Percentiles rank a stretch among this genome's conserved stretches.
These are phyloP conservation scores for Lucifuga dentata DNA, from an alignment of 2,113 vertebrate genomes.

Conservation along the genomic window DNA sequence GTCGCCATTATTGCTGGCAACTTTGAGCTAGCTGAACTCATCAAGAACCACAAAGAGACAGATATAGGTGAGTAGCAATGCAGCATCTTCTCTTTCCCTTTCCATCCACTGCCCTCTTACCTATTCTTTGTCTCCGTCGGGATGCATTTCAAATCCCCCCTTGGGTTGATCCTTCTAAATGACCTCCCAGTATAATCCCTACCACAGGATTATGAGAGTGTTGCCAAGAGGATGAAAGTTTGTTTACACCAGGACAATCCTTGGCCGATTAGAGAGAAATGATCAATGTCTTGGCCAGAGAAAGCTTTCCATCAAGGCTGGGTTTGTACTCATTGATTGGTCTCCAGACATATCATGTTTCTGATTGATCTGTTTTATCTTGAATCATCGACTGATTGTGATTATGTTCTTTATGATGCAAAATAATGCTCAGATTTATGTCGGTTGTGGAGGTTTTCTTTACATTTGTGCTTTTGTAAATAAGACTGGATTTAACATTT, in stretches of 20 bases:
- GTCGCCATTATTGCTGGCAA: constrained; percentile 98
- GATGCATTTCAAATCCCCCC: constrained; percentile 68
- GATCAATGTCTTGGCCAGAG: constrained; percentile 12
- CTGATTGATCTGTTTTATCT: neutral
- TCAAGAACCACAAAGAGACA: constrained; percentile 94
- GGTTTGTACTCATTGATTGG: constrained; percentile 11
- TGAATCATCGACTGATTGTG: neutral
- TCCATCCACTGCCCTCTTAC: neutral
- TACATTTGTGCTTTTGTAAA: neutral
- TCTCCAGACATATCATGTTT: constrained; percentile 5
- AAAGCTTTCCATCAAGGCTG: neutral
- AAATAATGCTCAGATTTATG: neutral
- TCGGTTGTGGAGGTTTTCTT: neutral
- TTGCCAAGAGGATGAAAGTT: constrained; percentile 53
- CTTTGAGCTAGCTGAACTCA: constrained; percentile 96
- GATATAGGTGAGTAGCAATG: constrained; percentile 88
- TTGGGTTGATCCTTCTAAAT: constrained; percentile 41
- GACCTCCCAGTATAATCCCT: constrained; percentile 52
- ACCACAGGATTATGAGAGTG: constrained; percentile 39
- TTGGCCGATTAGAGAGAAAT: constrained; percentile 17
- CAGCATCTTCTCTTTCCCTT: neutral
- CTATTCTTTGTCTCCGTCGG: constrained; percentile 6
- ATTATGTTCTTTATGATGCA: neutral
- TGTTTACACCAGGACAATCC: constrained; percentile 33
- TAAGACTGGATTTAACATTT: too few relatives aligned